Percentiles rank a stretch among this genome's conserved stretches.
Conservation (phyloP, 2,113 vertebrate genomes). For the Hippotragus niger region DNA sequence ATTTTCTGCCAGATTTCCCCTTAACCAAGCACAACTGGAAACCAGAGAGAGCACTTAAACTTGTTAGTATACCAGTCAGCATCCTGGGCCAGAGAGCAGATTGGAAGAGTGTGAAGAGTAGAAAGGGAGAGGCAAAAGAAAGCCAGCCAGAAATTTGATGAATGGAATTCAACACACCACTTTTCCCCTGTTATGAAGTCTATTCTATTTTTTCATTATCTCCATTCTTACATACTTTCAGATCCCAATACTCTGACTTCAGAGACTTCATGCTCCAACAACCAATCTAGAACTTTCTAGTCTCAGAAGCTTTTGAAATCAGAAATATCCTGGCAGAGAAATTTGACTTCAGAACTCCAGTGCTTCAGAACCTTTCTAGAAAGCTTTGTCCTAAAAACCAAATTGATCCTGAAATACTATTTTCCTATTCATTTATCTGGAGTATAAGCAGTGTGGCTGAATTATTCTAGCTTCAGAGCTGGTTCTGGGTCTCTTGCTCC, state of each 20-base stretch:
- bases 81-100: neutral
- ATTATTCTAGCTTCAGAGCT: neutral
- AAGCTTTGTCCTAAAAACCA: neutral
- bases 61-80: neutral
- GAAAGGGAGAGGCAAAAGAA: neutral
- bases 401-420: neutral
- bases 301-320: neutral
- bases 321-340: neutral
- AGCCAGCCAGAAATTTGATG: neutral
- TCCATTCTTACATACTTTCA: neutral
- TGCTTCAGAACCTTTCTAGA: neutral
- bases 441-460: neutral
- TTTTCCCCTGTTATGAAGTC: neutral
- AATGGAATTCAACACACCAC: neutral
- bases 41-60: neutral
- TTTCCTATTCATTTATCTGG: neutral
- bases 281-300: neutral
- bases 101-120: neutral
- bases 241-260: neutral
- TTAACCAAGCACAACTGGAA: neutral
- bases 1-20: neutral
- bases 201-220: neutral
- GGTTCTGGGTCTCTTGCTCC: neutral
- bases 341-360: slow-evolving; percentile 4
- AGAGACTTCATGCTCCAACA: neutral